Evolutionary conservation across 2,113 vertebrate species (phyloP), one percentile per base, ranked within the genome.

Genomic region (Ptilonorhynchus violaceus): DNA sequence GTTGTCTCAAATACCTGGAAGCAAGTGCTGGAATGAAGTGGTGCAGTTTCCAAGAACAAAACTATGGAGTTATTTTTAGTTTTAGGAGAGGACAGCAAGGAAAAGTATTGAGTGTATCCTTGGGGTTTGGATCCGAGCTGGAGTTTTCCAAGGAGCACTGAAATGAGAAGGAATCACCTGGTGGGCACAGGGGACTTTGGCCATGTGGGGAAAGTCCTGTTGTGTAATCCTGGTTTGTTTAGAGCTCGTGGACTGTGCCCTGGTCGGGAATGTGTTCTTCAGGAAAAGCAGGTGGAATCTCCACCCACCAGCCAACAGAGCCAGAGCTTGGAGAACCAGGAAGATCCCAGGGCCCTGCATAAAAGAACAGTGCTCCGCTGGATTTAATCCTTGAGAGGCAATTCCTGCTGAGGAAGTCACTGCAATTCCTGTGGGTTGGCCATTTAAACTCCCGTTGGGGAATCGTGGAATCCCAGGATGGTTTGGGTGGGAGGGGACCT

Each of bases 391-490:
- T 1, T 9, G 4, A 4, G 25, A 58, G 62, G 46, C 46, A 22
- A 2, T 53, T 53, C 28, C 47, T 75, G 56, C 47, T 59, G 47
- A 39, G 82, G 74, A 55, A 10, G 9, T 46, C 0, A 0, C 47
- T 42, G 1, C 31, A 9, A 0, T 62, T 60, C 18, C 3, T 27
- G 33, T 35, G 1, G 7, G 1, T 22, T 58, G 69, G 33, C 55
- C 22, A 1, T 15, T n/a, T 44, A 11, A 14, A 3, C 50, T 44
- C 24, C 44, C 33, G 1, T 3, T 10, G n/a, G 31, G 52, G 13
- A 53, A 2, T 30, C 19, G 3, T 6, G 8, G 77, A n/a, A 25
- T 46, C 17, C 49, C n/a, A n/a, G 52, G 9, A 10, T 49, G 64
- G 30, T n/a, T 52, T 59, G 67, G 27, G 11, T 46, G 15, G 44